These are phyloP conservation scores for Thalassarche chlororhynchos DNA, from an alignment of 2,113 vertebrate genomes.

Conservation along the genomic window DNA sequence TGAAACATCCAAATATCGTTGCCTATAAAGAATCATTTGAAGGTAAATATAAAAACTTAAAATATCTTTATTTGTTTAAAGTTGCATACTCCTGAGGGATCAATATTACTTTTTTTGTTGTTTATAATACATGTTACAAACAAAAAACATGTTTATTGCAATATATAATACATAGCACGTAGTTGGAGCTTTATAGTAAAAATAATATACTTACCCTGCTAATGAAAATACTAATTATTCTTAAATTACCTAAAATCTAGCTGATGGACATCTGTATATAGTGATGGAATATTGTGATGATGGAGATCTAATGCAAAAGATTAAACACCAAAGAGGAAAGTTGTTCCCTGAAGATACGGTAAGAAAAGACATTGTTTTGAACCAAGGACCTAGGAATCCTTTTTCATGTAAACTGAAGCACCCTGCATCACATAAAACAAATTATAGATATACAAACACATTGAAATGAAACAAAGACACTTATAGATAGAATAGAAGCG, in stretches of 20 bases:
- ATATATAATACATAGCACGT: not conserved
- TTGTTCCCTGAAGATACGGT: constrained; percentile 84
- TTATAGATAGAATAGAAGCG: not conserved
- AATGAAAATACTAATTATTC: constrained; percentile 1
- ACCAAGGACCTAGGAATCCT: not conserved
- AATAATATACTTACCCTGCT: not conserved
- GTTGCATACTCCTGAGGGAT: not conserved
- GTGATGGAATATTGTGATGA: constrained; percentile 93
- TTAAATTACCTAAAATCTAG: constrained; percentile 68
- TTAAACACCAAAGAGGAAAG: constrained; percentile 80
- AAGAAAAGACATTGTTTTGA: constrained; percentile 34
- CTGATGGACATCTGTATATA: constrained; percentile 85
- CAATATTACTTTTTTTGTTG: not conserved
- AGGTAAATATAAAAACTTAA: constrained; percentile 71
- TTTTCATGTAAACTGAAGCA: not conserved
- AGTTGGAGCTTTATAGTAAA: not conserved
- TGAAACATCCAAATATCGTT: constrained; percentile 92
- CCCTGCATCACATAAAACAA: not conserved
- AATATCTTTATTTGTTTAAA: not conserved
- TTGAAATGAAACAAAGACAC: not conserved
- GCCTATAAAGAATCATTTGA: constrained; percentile 89
- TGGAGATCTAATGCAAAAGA: constrained; percentile 90
- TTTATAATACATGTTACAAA: not conserved
- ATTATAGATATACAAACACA: not conserved
- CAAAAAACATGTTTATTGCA: not conserved